Evolutionary conservation across 2,888 invertebrate genomes (phyloP).

Genomic region (Odontocerum albicorne): DNA sequence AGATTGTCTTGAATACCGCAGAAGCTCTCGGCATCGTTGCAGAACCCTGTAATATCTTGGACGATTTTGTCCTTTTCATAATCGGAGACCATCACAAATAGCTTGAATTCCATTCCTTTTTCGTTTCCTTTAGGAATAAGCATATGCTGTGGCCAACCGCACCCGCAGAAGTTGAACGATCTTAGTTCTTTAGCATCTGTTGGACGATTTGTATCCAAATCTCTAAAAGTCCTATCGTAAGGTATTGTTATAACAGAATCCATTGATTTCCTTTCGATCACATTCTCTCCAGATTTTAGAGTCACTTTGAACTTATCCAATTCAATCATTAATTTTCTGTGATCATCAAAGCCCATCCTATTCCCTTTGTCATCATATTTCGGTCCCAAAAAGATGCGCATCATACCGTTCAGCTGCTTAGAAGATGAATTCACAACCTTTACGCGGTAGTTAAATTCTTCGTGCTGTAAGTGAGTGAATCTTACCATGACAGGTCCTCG

Average conservation of each 20-base stretch:
- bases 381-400: slow-evolving; percentile 44
- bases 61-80: slow-evolving; percentile 38
- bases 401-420: slow-evolving; percentile 36
- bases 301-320: slow-evolving; percentile 39
- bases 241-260: slow-evolving; percentile 83
- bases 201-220: slow-evolving; percentile 63
- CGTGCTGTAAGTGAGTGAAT: slow-evolving; percentile 42
- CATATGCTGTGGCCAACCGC: slow-evolving; percentile 46
- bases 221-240: slow-evolving; percentile 78
- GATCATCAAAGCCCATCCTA: slow-evolving; percentile 37
- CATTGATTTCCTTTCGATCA: slow-evolving; percentile 63
- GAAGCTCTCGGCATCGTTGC: slow-evolving; percentile 55
- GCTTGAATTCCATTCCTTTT: slow-evolving; percentile 41
- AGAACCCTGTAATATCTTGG: slow-evolving; percentile 36
- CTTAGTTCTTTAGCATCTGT: slow-evolving; percentile 54
- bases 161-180: slow-evolving; percentile 47
- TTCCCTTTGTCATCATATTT: slow-evolving; percentile 39
- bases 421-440: slow-evolving; percentile 25
- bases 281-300: slow-evolving; percentile 66
- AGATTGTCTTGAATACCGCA: slow-evolving; percentile 57
- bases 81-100: slow-evolving; percentile 43
- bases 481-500: slow-evolving; percentile 36
- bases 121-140: slow-evolving; percentile 44
- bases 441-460: slow-evolving; percentile 38
- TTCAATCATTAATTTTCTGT: slow-evolving; percentile 43